Evolutionary conservation across 2,113 vertebrate species (phyloP).

Genomic region (Petromus typicus): DNA sequence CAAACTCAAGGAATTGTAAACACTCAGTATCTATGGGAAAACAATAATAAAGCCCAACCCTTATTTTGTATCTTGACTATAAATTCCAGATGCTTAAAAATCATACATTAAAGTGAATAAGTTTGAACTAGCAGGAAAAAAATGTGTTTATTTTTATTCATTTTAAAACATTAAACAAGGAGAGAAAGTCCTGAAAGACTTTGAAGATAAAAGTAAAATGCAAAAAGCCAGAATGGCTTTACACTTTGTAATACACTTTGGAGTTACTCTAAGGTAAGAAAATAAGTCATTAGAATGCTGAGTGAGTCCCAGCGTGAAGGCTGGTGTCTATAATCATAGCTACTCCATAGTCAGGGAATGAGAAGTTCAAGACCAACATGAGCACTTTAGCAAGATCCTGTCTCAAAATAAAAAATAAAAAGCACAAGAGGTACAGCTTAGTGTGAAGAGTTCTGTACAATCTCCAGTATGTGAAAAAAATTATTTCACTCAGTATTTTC

Average conservation of each 20-base stretch:
- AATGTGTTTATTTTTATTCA: neutral
- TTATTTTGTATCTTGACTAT: neutral
- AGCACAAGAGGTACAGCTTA: neutral
- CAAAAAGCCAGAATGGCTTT: neutral
- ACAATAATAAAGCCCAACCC: neutral
- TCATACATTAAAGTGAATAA: slow-evolving; percentile 1
- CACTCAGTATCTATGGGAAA: neutral
- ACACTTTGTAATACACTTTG: neutral
- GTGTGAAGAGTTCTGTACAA: neutral
- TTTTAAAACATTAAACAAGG: neutral
- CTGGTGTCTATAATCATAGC: neutral
- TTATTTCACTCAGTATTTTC: neutral
- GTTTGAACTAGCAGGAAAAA: neutral
- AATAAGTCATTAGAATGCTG: neutral
- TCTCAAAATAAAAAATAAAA: neutral
- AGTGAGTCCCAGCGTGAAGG: neutral
- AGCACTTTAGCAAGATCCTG: neutral
- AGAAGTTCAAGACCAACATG: neutral
- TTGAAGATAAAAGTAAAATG: slow-evolving; percentile 14
- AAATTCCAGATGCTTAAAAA: neutral
- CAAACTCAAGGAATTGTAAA: neutral
- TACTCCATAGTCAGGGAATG: neutral
- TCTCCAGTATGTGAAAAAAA: neutral
- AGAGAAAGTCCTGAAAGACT: neutral
- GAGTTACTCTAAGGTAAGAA: neutral